Conservation (phyloP, 2,888 invertebrate species). For the Caenorhabditis macrosperma region DNA sequence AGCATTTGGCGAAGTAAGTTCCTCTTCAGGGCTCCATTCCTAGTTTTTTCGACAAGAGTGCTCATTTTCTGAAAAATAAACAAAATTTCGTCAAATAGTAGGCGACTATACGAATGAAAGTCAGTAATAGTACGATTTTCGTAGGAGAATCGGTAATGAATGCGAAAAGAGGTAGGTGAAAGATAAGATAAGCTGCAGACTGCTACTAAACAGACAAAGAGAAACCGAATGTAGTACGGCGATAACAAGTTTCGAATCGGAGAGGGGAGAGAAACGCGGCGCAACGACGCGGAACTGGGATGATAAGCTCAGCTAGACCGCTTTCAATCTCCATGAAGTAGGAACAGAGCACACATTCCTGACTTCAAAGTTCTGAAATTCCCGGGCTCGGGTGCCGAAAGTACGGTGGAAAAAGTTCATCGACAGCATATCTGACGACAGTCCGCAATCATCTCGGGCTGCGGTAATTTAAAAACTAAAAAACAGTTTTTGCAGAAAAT, state of each 20-base stretch:
- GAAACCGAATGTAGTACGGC: constrained; percentile 3
- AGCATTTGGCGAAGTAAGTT: constrained; percentile 65
- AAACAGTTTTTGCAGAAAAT: not conserved
- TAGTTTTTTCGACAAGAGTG: constrained; percentile 47
- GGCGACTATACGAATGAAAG: not conserved
- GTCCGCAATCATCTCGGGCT: not conserved
- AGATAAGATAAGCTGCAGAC: constrained; percentile 22
- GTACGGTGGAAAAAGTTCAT: not conserved
- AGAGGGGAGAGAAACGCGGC: not conserved
- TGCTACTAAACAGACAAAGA: constrained; percentile 30
- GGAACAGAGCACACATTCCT: not conserved
- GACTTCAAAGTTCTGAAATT: not conserved
- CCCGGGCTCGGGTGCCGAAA: not conserved
- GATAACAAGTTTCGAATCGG: constrained; percentile 38
- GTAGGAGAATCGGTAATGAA: constrained; percentile 10
- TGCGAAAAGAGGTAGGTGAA: constrained; percentile 1
- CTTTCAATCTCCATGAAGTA: not conserved
- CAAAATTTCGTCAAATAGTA: not conserved
- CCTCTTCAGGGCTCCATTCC: constrained; percentile 48
- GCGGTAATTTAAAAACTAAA: not conserved
- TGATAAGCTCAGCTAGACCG: constrained; percentile 7
- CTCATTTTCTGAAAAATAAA: constrained; percentile 40
- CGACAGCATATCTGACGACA: not conserved
- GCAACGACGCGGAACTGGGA: not conserved
- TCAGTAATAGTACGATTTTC: constrained; percentile 20